Conservation (phyloP, 2,888 invertebrate genomes). For the Pristionchus fissidentatus region DNA sequence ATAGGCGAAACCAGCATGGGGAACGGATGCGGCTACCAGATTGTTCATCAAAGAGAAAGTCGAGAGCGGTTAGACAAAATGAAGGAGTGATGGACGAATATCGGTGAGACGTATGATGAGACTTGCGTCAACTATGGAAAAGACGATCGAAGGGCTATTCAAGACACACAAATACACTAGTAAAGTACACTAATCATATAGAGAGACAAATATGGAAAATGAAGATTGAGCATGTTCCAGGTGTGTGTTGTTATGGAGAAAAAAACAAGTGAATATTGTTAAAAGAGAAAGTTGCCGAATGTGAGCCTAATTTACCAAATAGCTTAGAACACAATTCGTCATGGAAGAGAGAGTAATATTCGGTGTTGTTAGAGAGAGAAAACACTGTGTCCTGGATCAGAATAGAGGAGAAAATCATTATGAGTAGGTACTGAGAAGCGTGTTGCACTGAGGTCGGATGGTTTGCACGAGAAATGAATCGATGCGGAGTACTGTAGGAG, state of each 20-base stretch:
- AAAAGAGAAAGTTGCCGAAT: background rate
- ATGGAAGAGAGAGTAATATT: background rate
- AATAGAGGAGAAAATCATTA: background rate
- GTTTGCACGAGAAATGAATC: background rate
- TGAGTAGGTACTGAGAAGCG: background rate
- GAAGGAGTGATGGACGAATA: background rate
- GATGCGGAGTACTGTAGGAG: background rate
- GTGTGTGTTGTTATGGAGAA: constrained; percentile 24
- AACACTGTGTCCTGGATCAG: background rate
- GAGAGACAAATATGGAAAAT: background rate
- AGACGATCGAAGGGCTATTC: background rate
- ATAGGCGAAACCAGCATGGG: constrained; percentile 21
- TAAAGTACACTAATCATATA: background rate
- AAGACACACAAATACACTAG: background rate
- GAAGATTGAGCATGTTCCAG: constrained; percentile 33
- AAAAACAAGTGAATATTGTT: background rate
- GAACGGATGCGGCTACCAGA: constrained; percentile 39
- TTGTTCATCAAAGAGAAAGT: constrained; percentile 31
- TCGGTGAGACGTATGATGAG: background rate
- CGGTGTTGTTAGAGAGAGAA: too few relatives aligned
- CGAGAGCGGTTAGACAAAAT: background rate
- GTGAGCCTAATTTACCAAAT: background rate
- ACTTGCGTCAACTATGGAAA: background rate
- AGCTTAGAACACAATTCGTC: background rate
- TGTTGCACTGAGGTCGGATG: background rate